Base-by-base conservation (phyloP, 2,113 vertebrate genomes). In the Microcebus lehilahytsara region DNA sequence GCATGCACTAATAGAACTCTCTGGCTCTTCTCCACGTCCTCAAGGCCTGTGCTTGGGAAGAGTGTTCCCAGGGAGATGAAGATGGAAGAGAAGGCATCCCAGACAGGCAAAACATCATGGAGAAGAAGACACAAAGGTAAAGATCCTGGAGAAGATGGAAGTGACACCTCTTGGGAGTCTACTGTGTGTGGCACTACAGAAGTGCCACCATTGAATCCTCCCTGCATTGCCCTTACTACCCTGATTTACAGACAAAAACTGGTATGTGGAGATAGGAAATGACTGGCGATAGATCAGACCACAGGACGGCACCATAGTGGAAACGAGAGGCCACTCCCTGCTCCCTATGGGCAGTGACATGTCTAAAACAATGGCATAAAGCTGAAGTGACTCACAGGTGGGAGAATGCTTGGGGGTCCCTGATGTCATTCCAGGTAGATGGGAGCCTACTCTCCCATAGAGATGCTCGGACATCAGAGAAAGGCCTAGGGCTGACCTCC, bases 1-100 rank as follows among this genome's bases (percentile, higher is more conserved):
- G 58, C 27, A 17, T 89, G 66, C 62, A 60, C 69, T 97, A 53
- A 96, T 98, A 93, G 75, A 23, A 27, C 85, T 86, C 34, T 64
- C 97, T 98, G 97, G 96, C 94, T 97, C 56, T 89, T 95, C 96
- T 86, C 97, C 93, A 84, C 72, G 97, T 91, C 90, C 96, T 81
- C 69, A 93, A 94, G 96, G 93, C 96, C 90, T 91, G 69, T 51
- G 94, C 97, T 98, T 98, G 62, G 80, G 25, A 40, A 20, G 56
- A 56, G 42, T 1, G 32, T 84, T 85, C 42, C 67, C 17, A 14
- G 67, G 64, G 37, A 67, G 69, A 71, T n/a, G 14, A 66, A 25
- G 8, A 32, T 32, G 3, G 69, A 93, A 94, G 32, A 12, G 23
- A 79, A 64, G 5, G 12, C 74, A 49, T 66, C 25, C 1, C 1